Evolutionary conservation across 2,113 vertebrate species (phyloP).

Genomic region (Neotoma lepida): DNA sequence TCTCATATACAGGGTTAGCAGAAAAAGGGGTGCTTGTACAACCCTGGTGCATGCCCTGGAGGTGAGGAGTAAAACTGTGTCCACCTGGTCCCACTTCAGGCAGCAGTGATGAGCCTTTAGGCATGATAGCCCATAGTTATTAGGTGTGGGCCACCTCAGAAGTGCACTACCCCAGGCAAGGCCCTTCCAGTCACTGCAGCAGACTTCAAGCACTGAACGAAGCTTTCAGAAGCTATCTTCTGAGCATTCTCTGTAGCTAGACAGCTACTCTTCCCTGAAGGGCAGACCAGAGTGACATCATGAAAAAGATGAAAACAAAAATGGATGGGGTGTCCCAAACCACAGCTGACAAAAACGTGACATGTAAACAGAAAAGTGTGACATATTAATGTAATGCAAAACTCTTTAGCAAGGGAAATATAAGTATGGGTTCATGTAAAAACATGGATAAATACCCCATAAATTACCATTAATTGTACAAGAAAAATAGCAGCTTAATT

Average conservation of each 20-base stretch:
- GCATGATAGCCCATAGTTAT: background rate
- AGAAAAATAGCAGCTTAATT: background rate
- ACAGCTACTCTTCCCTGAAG: background rate
- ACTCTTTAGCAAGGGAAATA: background rate
- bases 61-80: background rate
- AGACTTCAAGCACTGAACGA: background rate
- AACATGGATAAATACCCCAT: background rate
- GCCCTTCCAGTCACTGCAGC: background rate
- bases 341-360: background rate
- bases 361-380: background rate
- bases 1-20: background rate
- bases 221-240: background rate
- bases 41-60: background rate
- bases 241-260: background rate
- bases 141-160: background rate
- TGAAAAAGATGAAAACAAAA: background rate
- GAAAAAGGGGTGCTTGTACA: background rate
- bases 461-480: background rate
- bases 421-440: background rate
- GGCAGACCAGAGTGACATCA: background rate
- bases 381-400: background rate
- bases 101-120: background rate
- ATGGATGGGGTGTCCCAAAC: background rate
- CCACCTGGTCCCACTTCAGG: background rate
- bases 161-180: background rate